Evolutionary conservation across 2,797 vertebrate species (phyloP).

Genomic region (Eupleurogrammus muticus): DNA sequence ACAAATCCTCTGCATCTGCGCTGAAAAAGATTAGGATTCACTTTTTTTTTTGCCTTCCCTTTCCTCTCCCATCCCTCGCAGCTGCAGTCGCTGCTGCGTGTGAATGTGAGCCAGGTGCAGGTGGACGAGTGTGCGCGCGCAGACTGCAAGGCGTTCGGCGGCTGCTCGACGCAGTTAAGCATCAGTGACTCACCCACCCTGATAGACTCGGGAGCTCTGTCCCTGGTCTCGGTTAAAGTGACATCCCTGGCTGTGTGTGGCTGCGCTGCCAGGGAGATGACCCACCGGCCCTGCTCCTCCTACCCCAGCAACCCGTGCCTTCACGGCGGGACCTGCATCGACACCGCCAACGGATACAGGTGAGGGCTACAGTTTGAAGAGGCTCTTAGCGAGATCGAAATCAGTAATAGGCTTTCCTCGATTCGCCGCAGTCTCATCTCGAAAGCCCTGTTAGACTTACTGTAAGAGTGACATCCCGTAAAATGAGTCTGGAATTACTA

Average conservation of each 20-base stretch:
- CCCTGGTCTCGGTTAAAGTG: conserved; percentile 84
- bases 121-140: conserved; percentile 85
- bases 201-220: conserved; percentile 83
- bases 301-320: conserved; percentile 87
- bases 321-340: conserved; percentile 88
- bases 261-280: conserved; percentile 82
- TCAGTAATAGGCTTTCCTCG: conserved; percentile 15
- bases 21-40: conserved; percentile 33
- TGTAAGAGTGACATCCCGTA: conserved; percentile 33
- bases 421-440: conserved; percentile 21
- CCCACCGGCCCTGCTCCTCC: conserved; percentile 83
- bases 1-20: conserved; percentile 32
- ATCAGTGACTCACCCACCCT: conserved; percentile 81
- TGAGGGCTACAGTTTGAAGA: conserved; percentile 59
- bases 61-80: conserved; percentile 56
- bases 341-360: conserved; percentile 90
- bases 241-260: conserved; percentile 76
- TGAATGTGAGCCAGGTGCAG: conserved; percentile 85
- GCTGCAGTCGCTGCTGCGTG: conserved; percentile 86
- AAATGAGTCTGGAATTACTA: conserved; percentile 44
- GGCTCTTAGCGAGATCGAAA: conserved; percentile 15
- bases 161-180: conserved; percentile 79
- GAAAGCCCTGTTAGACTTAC: conserved; percentile 3
- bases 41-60: conserved; percentile 18
- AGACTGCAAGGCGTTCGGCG: conserved; percentile 78